These are phyloP conservation scores for Idaea dimidiata DNA, from an alignment of 2,888 invertebrate genomes.

Conservation along the genomic window DNA sequence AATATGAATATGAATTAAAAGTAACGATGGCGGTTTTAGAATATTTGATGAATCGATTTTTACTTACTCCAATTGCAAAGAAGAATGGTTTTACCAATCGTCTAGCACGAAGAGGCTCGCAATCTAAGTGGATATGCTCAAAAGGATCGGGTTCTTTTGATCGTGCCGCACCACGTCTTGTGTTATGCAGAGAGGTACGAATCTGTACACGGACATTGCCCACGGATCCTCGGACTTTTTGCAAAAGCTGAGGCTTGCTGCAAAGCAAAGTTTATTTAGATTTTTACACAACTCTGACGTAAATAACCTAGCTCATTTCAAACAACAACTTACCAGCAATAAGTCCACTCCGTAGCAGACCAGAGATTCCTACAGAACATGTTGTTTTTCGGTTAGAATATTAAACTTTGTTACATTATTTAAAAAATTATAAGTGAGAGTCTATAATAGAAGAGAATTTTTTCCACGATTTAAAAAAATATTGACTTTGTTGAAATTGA, in stretches of 20 bases:
- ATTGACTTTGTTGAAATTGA: not conserved
- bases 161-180: constrained; percentile 46
- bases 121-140: constrained; percentile 61
- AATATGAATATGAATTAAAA: not conserved
- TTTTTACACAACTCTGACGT: constrained; percentile 6
- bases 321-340: constrained; percentile 51
- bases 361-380: constrained; percentile 72
- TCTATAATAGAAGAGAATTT: not conserved
- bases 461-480: not conserved
- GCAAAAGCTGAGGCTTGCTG: constrained; percentile 44
- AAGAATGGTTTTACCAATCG: constrained; percentile 82
- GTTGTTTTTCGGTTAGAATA: constrained; percentile 34
- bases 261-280: constrained; percentile 21
- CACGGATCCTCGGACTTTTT: constrained; percentile 33
- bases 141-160: constrained; percentile 60
- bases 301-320: constrained; percentile 15
- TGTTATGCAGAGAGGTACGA: constrained; percentile 62
- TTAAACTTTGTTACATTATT: not conserved
- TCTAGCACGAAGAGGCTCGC: constrained; percentile 62
- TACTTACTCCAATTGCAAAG: constrained; percentile 83
- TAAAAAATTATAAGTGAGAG: not conserved
- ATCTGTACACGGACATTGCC: constrained; percentile 46
- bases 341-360: constrained; percentile 58
- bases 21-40: not conserved
- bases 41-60: constrained; percentile 2